Percentiles rank a stretch among this genome's conserved stretches.
Conservation (phyloP, 2,888 invertebrate species). For the Sipunculus nudus region DNA sequence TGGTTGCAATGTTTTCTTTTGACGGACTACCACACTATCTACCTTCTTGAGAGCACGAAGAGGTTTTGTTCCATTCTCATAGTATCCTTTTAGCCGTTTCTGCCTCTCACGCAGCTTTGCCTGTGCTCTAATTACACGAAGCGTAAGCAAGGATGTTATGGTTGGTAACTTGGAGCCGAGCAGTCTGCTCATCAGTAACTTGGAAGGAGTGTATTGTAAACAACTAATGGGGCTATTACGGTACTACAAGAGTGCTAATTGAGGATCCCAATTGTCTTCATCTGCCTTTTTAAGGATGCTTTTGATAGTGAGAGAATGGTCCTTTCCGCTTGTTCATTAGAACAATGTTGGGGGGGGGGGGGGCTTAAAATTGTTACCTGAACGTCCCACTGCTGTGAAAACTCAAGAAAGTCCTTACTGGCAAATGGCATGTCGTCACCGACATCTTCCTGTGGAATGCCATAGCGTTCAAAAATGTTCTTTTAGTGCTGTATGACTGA, state of each 20-base stretch:
- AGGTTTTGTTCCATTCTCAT: slow-evolving; percentile 3
- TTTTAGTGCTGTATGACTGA: slow-evolving; percentile 26
- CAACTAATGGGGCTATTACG: slow-evolving; percentile 37
- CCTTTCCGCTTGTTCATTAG: slow-evolving; percentile 30
- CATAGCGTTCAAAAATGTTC: slow-evolving; percentile 31
- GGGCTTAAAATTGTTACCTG: slow-evolving; percentile 21
- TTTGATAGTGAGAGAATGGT: slow-evolving; percentile 28
- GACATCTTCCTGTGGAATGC: slow-evolving; percentile 32
- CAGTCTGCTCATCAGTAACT: slow-evolving; percentile 33
- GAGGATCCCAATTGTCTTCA: slow-evolving; percentile 24
- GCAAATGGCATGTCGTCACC: slow-evolving; percentile 37
- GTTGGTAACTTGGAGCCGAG: slow-evolving; percentile 26
- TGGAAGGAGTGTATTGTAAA: slow-evolving; percentile 27
- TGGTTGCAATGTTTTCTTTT: slow-evolving; percentile 11
- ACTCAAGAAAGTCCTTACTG: slow-evolving; percentile 16
- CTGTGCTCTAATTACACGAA: background rate
- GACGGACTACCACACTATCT: slow-evolving; percentile 15
- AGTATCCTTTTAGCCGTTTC: slow-evolving; percentile 2
- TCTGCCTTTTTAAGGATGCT: slow-evolving; percentile 26
- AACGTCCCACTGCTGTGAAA: slow-evolving; percentile 23
- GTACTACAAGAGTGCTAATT: slow-evolving; percentile 32
- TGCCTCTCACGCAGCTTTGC: background rate
- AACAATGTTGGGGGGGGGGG: slow-evolving; percentile 16
- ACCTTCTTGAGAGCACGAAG: slow-evolving; percentile 7
- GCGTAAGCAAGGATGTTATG: background rate